A percentile compares a stretch with the other conserved stretches of the same genome.
Conservation (phyloP, 2,888 invertebrate species). For the Phragmatobia fuliginosa region DNA sequence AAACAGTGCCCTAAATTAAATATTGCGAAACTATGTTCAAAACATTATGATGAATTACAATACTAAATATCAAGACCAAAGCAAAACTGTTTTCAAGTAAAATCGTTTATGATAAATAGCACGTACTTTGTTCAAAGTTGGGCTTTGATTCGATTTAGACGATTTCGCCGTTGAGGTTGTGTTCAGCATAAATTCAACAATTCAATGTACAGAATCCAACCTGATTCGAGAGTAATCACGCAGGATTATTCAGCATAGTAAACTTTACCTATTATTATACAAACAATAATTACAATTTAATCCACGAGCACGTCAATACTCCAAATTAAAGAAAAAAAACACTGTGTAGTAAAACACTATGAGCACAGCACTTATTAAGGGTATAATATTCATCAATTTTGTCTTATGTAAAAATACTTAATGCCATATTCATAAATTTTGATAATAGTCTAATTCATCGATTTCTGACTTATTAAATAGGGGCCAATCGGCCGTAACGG, state of each 20-base stretch:
- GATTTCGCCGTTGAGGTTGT: background rate
- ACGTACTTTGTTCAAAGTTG: conserved; percentile 1
- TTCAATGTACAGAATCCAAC: background rate
- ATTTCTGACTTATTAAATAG: too few relatives aligned
- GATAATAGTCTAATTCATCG: too few relatives aligned
- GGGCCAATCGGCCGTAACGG: too few relatives aligned
- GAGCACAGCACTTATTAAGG: too few relatives aligned
- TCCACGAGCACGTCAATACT: background rate
- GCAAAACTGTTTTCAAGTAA: background rate
- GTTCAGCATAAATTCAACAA: background rate
- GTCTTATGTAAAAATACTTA: too few relatives aligned
- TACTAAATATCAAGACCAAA: background rate
- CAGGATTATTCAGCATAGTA: background rate
- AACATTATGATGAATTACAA: background rate
- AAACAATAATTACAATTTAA: background rate
- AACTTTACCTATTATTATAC: background rate
- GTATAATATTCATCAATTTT: too few relatives aligned
- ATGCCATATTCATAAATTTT: too few relatives aligned
- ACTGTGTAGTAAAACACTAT: too few relatives aligned
- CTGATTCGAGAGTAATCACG: background rate
- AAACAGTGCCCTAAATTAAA: too few relatives aligned
- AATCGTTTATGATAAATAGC: background rate
- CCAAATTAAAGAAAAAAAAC: too few relatives aligned
- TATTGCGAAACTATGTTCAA: background rate
- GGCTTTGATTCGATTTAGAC: background rate